Base-by-base conservation (phyloP, 1,140 invertebrate genomes). In the Ptiloglossa arizonensis region DNA sequence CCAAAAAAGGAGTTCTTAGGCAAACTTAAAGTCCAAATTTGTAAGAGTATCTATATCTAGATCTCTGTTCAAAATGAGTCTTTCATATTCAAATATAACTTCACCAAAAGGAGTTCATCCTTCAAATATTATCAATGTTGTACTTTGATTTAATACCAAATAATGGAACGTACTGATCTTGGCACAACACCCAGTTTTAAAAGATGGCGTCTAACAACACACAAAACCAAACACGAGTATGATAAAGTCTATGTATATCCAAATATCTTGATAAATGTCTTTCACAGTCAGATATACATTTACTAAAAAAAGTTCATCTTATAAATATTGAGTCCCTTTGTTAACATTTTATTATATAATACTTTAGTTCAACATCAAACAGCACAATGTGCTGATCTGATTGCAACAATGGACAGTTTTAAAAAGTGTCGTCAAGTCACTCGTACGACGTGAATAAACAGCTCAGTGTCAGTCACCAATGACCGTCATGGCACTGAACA, bases 401-500 rank as follows among this genome's bases (percentile, higher is more conserved):
- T n/a, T n/a, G n/a, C 5, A 44, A 35, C n/a, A n/a, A 54, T 35
- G 13, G 5, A 6, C 17, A 19, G 6, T 6, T 56, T 11, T 1
- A 9, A 32, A 22, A 32, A 22, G n/a, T 17, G 6, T 9, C 15
- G 24, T 13, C 19, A 9, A n/a, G 1, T 13, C n/a, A 70, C 24
- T 11, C 2, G 0, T 27, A 46, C 17, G n/a, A 46, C 17, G n/a
- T 17, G 17, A n/a, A 15, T 41, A 13, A 9, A 48, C 0, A 24
- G 29, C 44, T 59, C 38, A 46, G 3, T 27, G 24, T 38, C 24
- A 19, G 27, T 38, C 24, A 35, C n/a, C 0, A 5, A 64, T 44
- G 32, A 46, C 44, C 29, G 63, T 75, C 72, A 75, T 57, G 72
- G 63, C 63, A 67, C 24, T 57, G 72, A 68, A 11, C 44, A 60